These are phyloP conservation scores for Cladorhizidae sp. DNA, from an alignment of 37 sponge, comb jelly and placozoan species.

Conservation along the genomic window DNA sequence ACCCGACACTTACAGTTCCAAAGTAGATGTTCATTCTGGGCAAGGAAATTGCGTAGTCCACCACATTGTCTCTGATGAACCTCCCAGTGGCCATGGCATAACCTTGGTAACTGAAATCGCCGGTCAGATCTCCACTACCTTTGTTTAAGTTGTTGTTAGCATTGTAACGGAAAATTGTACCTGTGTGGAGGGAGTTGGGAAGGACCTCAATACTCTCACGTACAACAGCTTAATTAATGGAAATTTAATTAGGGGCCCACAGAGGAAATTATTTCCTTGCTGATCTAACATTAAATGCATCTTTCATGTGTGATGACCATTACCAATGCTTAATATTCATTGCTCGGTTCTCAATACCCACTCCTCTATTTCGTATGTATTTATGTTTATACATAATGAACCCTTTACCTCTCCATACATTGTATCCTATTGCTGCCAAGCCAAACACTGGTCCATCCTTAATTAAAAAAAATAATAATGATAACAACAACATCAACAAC, in stretches of 20 bases:
- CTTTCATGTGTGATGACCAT: no score
- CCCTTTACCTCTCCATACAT: conserved; percentile 63
- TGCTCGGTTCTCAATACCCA: conserved; percentile 24
- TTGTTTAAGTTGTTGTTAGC: no score
- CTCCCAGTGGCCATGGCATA: conserved; percentile 46
- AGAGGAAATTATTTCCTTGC: no score
- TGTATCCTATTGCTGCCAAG: conserved; percentile 50
- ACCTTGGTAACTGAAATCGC: conserved; percentile 26
- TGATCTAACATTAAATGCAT: no score
- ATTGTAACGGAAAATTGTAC: conserved; percentile 11
- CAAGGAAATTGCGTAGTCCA: conserved; percentile 54
- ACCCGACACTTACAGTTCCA: conserved; percentile 41
- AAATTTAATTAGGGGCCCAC: no score
- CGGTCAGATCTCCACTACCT: no score
- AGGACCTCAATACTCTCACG: no score
- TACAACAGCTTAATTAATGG: no score
- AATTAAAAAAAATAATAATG: not conserved
- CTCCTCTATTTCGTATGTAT: not conserved
- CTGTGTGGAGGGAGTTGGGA: no score
- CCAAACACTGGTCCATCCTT: conserved; percentile 4
- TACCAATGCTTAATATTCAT: no score
- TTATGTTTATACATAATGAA: no score
- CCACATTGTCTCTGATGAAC: not conserved
- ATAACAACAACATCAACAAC: not conserved
- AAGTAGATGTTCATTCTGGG: conserved; percentile 33